A percentile compares a stretch with the other conserved stretches of the same genome.
Evolutionary conservation across 2,113 vertebrate species (phyloP).

Genomic region (Ailurus styani): DNA sequence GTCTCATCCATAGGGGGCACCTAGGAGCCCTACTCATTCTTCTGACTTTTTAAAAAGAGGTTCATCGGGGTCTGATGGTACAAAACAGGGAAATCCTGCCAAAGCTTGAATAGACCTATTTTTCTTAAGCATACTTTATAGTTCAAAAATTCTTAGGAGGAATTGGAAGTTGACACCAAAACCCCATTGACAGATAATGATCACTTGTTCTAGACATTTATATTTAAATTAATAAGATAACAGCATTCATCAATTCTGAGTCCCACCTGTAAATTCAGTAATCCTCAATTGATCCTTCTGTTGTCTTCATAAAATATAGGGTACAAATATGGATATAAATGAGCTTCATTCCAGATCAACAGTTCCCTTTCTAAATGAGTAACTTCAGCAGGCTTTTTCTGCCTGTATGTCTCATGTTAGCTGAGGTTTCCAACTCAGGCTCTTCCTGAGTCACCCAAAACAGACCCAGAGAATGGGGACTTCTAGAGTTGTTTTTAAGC

Average conservation of each 20-base stretch:
- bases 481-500: not conserved
- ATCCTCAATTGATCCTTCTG: not conserved
- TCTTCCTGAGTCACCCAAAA: not conserved
- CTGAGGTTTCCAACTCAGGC: not conserved
- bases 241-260: not conserved
- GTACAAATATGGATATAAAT: not conserved
- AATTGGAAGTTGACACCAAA: not conserved
- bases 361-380: not conserved
- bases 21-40: not conserved
- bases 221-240: not conserved
- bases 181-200: no score
- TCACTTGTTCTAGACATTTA: not conserved
- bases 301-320: not conserved
- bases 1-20: not conserved
- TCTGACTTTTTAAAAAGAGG: not conserved
- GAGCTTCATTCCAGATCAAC: not conserved
- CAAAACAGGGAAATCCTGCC: not conserved
- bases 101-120: not conserved
- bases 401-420: not conserved
- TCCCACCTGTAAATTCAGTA: not conserved
- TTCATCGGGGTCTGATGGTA: not conserved
- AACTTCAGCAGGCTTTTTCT: not conserved
- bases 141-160: not conserved
- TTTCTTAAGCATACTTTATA: not conserved
- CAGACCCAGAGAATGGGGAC: not conserved